A percentile compares a stretch with the other conserved stretches of the same genome.
These are phyloP conservation scores for Temnothorax longispinosus DNA, from an alignment of 1,140 invertebrate species.

Conservation along the genomic window DNA sequence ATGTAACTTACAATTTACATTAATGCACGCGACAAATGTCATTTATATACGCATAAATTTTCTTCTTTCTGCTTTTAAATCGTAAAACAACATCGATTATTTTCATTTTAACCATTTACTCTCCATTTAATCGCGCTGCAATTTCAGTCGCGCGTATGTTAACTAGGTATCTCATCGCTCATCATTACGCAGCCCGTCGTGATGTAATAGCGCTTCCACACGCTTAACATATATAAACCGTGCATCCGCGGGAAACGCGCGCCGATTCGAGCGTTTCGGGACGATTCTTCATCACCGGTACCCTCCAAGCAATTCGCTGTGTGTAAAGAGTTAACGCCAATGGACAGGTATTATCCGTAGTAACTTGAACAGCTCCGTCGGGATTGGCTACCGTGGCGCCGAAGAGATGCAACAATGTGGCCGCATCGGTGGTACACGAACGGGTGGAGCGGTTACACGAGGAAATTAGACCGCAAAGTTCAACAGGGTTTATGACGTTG, in stretches of 20 bases:
- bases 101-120: background rate
- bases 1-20: background rate
- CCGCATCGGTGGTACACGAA: slow-evolving; percentile 23
- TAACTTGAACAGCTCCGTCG: slow-evolving; percentile 13
- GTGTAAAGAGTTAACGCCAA: slow-evolving; percentile 63
- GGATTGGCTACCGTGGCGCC: background rate
- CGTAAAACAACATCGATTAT: background rate
- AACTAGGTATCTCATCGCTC: background rate
- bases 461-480: slow-evolving; percentile 76
- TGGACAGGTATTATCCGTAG: slow-evolving; percentile 43
- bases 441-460: slow-evolving; percentile 54
- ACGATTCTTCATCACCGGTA: slow-evolving; percentile 33
- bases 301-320: slow-evolving; percentile 10
- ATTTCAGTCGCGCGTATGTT: background rate
- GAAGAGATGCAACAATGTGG: slow-evolving; percentile 1
- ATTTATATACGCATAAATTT: background rate
- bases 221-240: background rate
- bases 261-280: background rate
- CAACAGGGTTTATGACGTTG: slow-evolving; percentile 72
- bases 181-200: slow-evolving; percentile 12
- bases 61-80: background rate
- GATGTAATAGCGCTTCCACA: slow-evolving; percentile 6
- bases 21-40: background rate
- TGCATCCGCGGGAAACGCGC: background rate
- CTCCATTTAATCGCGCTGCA: background rate